Percentiles rank a stretch among this genome's conserved stretches.
phyloP scores from a whole-genome alignment of 2,113 vertebrate species.

The Hirundichthys speculiger region DNA sequence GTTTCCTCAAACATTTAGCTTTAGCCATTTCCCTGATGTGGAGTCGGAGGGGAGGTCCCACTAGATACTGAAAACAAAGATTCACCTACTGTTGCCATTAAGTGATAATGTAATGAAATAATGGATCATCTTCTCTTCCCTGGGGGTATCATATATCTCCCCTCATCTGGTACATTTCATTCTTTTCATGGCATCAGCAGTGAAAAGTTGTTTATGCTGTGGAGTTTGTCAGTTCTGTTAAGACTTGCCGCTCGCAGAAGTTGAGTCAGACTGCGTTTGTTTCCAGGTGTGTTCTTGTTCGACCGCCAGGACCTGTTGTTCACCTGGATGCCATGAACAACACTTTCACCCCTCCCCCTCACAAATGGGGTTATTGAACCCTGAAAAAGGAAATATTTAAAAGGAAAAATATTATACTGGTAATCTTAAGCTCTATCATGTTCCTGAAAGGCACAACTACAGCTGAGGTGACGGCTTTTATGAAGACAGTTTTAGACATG shows the following conservation, averaged over 20 bases:
- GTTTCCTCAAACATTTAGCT: too few relatives aligned
- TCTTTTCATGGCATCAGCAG: neutral
- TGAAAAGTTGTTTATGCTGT: conserved; percentile 27
- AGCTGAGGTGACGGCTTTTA: too few relatives aligned
- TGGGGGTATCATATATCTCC: too few relatives aligned
- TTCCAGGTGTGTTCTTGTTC: conserved; percentile 39
- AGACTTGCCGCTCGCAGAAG: conserved; percentile 28
- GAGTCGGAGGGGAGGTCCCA: too few relatives aligned
- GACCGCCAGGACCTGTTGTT: conserved; percentile 59
- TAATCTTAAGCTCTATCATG: neutral
- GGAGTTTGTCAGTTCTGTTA: neutral
- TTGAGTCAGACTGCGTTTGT: conserved; percentile 42
- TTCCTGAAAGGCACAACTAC: conserved; percentile 17
- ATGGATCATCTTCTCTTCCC: too few relatives aligned
- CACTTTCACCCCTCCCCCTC: neutral
- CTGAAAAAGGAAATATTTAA: neutral
- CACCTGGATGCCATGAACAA: neutral
- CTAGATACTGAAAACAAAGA: too few relatives aligned
- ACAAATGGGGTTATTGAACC: neutral
- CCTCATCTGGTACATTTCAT: conserved; percentile 5
- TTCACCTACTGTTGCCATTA: too few relatives aligned
- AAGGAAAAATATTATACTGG: conserved; percentile 9
- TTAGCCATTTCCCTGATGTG: too few relatives aligned
- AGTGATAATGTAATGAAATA: too few relatives aligned
- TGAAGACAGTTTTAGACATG: too few relatives aligned